Percentiles rank a stretch among this genome's conserved stretches.
phyloP scores from a whole-genome alignment of 2,888 invertebrate genomes.

The Agrilus mali region DNA sequence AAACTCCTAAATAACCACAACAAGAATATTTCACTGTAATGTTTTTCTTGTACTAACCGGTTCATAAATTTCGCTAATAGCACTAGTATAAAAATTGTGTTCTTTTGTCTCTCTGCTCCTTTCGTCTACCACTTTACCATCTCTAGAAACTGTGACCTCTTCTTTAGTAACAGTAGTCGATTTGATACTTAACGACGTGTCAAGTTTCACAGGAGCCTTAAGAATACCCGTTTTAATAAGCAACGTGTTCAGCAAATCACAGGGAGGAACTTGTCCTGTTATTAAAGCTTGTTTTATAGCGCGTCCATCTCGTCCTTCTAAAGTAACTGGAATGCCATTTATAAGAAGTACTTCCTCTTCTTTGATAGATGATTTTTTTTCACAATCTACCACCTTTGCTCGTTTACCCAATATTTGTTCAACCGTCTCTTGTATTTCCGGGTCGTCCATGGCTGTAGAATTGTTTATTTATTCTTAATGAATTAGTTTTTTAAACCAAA shows the following conservation, averaged over 20 bases:
- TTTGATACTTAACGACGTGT: conserved; percentile 58
- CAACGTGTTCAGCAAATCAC: conserved; percentile 56
- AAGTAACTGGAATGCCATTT: conserved; percentile 54
- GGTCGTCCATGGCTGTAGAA: conserved; percentile 45
- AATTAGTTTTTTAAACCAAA: too few relatives aligned
- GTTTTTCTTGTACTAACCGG: conserved; percentile 32
- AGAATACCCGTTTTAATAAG: conserved; percentile 52
- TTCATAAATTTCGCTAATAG: conserved; percentile 55
- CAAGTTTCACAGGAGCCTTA: conserved; percentile 54
- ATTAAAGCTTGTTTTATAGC: conserved; percentile 56
- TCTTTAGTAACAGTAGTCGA: conserved; percentile 58
- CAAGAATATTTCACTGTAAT: background rate
- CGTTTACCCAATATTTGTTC: conserved; percentile 61
- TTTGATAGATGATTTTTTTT: conserved; percentile 56
- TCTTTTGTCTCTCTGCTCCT: conserved; percentile 57
- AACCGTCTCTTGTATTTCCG: conserved; percentile 60
- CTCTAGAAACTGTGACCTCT: conserved; percentile 54
- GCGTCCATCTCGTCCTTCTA: conserved; percentile 54
- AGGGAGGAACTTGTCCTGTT: conserved; percentile 56
- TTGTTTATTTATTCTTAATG: too few relatives aligned
- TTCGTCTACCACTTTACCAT: conserved; percentile 57
- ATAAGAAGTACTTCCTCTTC: conserved; percentile 60
- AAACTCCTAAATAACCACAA: too few relatives aligned
- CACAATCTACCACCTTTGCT: conserved; percentile 58
- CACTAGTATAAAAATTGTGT: conserved; percentile 54